A percentile compares a stretch with the other conserved stretches of the same genome.
These are phyloP conservation scores for Stenopsyche tienmushanensis DNA, from an alignment of 1,140 invertebrate species.

Conservation along the genomic window DNA sequence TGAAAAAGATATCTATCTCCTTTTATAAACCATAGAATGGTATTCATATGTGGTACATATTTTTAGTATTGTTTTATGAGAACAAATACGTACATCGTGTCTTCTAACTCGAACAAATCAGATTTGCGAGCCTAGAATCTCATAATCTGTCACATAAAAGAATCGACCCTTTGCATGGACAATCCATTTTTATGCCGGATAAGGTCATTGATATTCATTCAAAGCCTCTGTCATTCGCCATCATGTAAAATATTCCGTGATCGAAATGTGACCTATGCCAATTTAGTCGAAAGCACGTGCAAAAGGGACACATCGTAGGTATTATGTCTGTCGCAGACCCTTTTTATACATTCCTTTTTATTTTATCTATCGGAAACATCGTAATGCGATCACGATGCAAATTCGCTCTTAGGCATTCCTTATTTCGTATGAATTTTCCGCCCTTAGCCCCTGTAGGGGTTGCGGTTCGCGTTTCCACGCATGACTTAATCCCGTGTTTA, in stretches of 20 bases:
- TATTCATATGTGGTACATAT: too few species aligned
- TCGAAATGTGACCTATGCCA: neutral
- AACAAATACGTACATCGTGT: too few species aligned
- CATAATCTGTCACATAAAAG: neutral
- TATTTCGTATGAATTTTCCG: conserved; percentile 21
- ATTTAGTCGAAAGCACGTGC: neutral
- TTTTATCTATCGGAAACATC: conserved; percentile 40
- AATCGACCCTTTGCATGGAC: neutral
- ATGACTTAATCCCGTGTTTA: neutral
- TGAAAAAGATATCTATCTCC: too few species aligned
- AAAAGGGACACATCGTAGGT: neutral
- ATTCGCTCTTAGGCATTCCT: conserved; percentile 34
- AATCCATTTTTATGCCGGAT: neutral
- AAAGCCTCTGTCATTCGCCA: neutral
- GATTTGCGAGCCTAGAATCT: too few species aligned
- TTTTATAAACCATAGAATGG: too few species aligned
- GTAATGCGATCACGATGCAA: conserved; percentile 39
- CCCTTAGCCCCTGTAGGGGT: too few species aligned
- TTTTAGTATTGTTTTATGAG: too few species aligned
- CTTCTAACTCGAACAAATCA: too few species aligned
- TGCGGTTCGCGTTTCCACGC: neutral
- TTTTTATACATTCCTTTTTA: conserved; percentile 14
- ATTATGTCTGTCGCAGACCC: neutral
- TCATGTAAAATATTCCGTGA: neutral
- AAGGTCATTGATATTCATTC: neutral